Percentiles rank a stretch among this genome's conserved stretches.
Evolutionary conservation across 2,113 vertebrate genomes (phyloP).

Genomic region (Dicrurus megarhynchus): DNA sequence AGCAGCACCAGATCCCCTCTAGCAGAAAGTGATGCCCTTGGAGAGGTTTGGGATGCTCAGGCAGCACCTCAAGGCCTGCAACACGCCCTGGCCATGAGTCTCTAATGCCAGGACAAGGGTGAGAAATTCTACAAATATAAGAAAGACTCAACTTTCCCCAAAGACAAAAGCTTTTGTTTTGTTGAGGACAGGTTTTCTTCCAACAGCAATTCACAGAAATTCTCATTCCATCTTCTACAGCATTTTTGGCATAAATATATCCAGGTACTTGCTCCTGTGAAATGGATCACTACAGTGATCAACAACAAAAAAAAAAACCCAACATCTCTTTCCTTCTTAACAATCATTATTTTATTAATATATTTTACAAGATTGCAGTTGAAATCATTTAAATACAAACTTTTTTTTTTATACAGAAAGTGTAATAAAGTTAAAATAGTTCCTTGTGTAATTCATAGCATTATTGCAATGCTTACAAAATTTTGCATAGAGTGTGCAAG

Average conservation of each 20-base stretch:
- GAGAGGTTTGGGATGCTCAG: background rate
- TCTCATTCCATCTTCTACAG: background rate
- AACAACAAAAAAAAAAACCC: background rate
- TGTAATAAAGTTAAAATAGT: conserved; percentile 91
- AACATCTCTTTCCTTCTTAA: conserved; percentile 65
- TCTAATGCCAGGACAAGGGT: background rate
- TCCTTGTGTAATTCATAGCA: conserved; percentile 85
- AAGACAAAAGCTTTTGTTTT: background rate
- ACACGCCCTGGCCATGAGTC: background rate
- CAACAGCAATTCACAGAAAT: background rate
- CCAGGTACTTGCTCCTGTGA: background rate
- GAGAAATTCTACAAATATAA: background rate
- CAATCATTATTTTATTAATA: conserved; percentile 93
- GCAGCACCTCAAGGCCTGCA: background rate
- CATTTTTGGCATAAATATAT: background rate
- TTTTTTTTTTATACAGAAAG: conserved; percentile 87
- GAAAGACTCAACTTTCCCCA: background rate
- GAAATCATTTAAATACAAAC: conserved; percentile 95
- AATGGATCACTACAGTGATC: background rate
- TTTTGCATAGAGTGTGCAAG: conserved; percentile 93
- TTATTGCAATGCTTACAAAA: conserved; percentile 90
- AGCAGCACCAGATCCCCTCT: background rate
- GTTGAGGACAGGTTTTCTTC: background rate
- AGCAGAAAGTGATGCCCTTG: background rate
- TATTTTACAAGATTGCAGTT: conserved; percentile 88